Percentiles rank a stretch among this genome's conserved stretches.
These are phyloP conservation scores for Solenopsis invicta DNA, from an alignment of 1,140 invertebrate species.

Conservation along the genomic window DNA sequence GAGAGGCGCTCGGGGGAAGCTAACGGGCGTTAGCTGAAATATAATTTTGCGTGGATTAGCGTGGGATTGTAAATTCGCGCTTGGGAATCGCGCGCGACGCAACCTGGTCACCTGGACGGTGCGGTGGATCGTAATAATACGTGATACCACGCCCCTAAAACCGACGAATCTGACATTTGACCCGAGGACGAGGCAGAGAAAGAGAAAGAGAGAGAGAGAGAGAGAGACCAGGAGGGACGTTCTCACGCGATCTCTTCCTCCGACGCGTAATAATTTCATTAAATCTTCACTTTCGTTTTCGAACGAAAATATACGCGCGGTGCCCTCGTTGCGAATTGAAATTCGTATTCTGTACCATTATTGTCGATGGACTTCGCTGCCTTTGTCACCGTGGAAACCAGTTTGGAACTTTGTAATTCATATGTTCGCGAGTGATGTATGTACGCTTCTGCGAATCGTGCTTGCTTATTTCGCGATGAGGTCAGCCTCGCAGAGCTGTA, in stretches of 20 bases:
- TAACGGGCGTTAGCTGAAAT: conserved; percentile 72
- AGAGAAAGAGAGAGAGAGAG: background rate
- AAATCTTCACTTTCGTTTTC: background rate
- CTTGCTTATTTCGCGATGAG: conserved; percentile 43
- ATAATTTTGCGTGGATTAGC: conserved; percentile 81
- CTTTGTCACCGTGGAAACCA: conserved; percentile 48
- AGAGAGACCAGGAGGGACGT: background rate
- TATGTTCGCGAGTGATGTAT: conserved; percentile 48
- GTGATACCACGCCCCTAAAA: conserved; percentile 46
- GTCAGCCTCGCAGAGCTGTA: conserved; percentile 5
- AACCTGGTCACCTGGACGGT: conserved; percentile 2
- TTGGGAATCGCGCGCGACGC: conserved; percentile 62
- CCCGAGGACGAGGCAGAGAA: background rate
- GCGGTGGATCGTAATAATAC: conserved; percentile 25
- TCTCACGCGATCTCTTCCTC: conserved; percentile 15
- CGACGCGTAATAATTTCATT: conserved; percentile 24
- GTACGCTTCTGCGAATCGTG: conserved; percentile 44
- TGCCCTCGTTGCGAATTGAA: conserved; percentile 13
- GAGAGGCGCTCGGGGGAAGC: conserved; percentile 23
- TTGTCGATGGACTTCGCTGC: conserved; percentile 7
- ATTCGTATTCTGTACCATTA: background rate
- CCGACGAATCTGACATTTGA: conserved; percentile 47
- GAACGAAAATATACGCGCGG: conserved; percentile 9
- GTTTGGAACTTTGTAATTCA: conserved; percentile 54
- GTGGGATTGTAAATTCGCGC: conserved; percentile 67